Base-by-base conservation (phyloP, 2,797 vertebrate genomes). In the Trachops cirrhosus region DNA sequence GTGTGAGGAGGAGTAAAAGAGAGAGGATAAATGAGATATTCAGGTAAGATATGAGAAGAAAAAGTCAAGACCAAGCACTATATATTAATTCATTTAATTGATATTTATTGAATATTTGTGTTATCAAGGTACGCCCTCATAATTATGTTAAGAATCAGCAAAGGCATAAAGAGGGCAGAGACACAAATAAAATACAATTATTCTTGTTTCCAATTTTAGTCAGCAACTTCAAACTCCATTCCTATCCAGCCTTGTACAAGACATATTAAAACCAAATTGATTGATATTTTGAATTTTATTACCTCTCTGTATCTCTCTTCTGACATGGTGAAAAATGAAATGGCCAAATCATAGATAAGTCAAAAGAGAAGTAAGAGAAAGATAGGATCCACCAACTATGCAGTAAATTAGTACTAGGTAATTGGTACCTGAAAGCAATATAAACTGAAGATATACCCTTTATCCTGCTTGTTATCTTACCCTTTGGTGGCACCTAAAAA, bases 241-340 rank as follows among this genome's bases (percentile, higher is more conserved):
- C 14, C 9, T 83, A 67, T 9, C 24, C 22, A 90, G 9, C 14
- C 9, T 95, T 97, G 94, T 70, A 79, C 0, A 79, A 88, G 48
- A 54, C 8, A 78, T 62, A 64, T 83, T 94, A 59, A 86, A 73
- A 75, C 15, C 26, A 64, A 79, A 62, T 18, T 41, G 24, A 57
- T 92, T 74, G 52, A 22, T 54, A 79, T 10, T 88, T 34, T 89
- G 19, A 96, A 82, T 90, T 94, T 71, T 83, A 92, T 93, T 52
- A 67, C 14, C 21, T 70, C 6, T 95, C 34, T 89, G 1, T 80
- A 46, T 57, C 10, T 75, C 34, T 80, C 16, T 52, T 62, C 41
- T 94, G 87, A 85, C 39, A 88, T 50, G 5, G 87, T 79, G 26
- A 92, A 82, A 94, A 95, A 44, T 68, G 16, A 94, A 90, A 92